These are phyloP conservation scores for Cryptoblepharus egeriae DNA, from an alignment of 2,797 vertebrate species.

Conservation along the genomic window DNA sequence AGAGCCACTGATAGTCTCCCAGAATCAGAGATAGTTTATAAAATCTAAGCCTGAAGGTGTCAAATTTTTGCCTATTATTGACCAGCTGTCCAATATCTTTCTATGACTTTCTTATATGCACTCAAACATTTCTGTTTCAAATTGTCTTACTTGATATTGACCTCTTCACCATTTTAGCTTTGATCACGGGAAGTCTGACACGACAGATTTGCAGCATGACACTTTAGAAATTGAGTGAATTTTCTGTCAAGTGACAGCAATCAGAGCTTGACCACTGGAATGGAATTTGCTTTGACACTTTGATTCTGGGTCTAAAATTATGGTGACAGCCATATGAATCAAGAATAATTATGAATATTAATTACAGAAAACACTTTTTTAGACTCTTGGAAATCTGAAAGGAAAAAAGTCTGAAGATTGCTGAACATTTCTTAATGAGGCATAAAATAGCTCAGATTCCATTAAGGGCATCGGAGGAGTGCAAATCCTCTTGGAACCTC, in stretches of 20 bases:
- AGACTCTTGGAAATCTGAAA: not conserved
- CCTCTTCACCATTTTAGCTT: not conserved
- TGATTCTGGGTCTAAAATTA: not conserved
- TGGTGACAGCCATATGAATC: conserved; percentile 17
- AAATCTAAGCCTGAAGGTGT: not conserved
- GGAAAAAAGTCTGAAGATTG: not conserved
- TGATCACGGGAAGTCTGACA: not conserved
- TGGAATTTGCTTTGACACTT: not conserved
- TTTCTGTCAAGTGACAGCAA: conserved; percentile 13
- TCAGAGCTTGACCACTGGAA: conserved; percentile 1
- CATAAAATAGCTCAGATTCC: conserved; percentile 26
- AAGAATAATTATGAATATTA: conserved; percentile 30
- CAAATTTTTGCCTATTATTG: not conserved
- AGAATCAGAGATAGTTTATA: no score
- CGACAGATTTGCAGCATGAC: conserved; percentile 11
- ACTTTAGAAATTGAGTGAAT: conserved; percentile 34
- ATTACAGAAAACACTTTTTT: conserved; percentile 24
- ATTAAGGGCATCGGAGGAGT: not conserved
- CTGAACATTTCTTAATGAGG: conserved; percentile 36
- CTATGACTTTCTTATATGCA: not conserved
- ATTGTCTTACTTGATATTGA: not conserved
- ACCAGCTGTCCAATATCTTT: not conserved
- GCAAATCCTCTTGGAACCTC: not conserved
- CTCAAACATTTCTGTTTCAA: not conserved
- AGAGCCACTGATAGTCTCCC: no score